Percentiles rank a stretch among this genome's conserved stretches.
These are phyloP conservation scores for Lycophotia porphyrea DNA, from an alignment of 2,888 invertebrate species.

Conservation along the genomic window DNA sequence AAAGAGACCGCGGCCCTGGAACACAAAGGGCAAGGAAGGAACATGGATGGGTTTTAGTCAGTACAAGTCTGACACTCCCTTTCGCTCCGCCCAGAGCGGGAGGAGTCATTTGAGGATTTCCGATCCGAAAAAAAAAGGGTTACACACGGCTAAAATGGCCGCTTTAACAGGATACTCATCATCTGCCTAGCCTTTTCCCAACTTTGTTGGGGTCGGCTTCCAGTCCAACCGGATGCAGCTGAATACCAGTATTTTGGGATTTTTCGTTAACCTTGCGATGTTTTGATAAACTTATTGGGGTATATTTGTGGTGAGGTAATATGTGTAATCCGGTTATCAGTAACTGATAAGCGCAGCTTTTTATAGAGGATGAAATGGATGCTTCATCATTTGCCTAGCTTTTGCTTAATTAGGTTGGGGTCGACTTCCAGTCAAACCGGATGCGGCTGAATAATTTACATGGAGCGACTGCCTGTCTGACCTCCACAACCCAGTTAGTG, in stretches of 20 bases:
- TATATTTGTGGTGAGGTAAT: not conserved
- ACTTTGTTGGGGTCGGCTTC: too few species aligned
- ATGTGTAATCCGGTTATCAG: not conserved
- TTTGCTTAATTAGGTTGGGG: not conserved
- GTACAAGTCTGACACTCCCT: too few species aligned
- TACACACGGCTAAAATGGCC: too few species aligned
- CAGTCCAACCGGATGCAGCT: too few species aligned
- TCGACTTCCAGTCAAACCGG: not conserved
- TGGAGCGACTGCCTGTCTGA: not conserved
- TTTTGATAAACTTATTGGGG: constrained; percentile 1
- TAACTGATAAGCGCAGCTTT: not conserved
- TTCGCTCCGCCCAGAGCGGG: too few species aligned
- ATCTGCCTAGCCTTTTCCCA: too few species aligned
- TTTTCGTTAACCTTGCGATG: not conserved
- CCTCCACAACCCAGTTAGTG: not conserved
- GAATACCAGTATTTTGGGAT: not conserved
- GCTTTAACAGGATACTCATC: too few species aligned
- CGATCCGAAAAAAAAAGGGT: too few species aligned
- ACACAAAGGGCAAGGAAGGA: too few species aligned
- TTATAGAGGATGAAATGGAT: not conserved
- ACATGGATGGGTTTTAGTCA: too few species aligned
- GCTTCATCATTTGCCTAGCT: not conserved
- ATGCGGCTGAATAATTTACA: not conserved
- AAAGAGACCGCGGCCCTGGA: too few species aligned
- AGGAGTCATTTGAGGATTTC: too few species aligned